Conservation (phyloP, 2,888 invertebrate species). For the Crematogaster levior region DNA sequence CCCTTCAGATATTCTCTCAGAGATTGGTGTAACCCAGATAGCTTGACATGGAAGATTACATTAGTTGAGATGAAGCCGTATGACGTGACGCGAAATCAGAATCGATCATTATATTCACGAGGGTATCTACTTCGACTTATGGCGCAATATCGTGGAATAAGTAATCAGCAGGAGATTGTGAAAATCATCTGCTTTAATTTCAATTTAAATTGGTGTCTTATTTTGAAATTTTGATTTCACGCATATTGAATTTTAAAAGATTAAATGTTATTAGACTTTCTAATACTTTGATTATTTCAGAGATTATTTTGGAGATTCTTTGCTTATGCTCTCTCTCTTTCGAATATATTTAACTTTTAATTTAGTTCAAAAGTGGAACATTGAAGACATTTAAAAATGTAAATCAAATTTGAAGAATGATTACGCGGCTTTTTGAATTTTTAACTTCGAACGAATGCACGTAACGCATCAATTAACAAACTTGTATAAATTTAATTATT, state of each 20-base stretch:
- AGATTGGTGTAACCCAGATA: conserved; percentile 29
- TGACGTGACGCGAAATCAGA: conserved; percentile 48
- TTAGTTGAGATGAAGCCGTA: conserved; percentile 40
- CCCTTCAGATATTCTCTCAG: conserved; percentile 38
- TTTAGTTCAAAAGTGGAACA: neutral
- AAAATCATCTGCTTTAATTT: conserved; percentile 22
- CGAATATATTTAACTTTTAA: conserved; percentile 13
- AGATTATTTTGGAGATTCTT: conserved; percentile 11
- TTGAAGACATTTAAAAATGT: conserved; percentile 34
- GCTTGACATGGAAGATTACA: conserved; percentile 26
- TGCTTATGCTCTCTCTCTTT: neutral
- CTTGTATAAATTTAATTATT: conserved; percentile 56
- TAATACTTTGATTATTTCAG: conserved; percentile 2
- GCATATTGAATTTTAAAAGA: conserved; percentile 24
- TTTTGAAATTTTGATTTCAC: conserved; percentile 37
- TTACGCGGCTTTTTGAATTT: conserved; percentile 39
- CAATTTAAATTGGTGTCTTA: conserved; percentile 24
- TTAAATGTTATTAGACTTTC: conserved; percentile 15
- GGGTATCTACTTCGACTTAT: conserved; percentile 18
- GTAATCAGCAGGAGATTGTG: conserved; percentile 6
- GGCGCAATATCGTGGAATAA: conserved; percentile 15
- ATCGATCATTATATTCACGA: conserved; percentile 45
- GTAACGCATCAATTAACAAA: conserved; percentile 50
- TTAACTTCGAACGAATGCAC: conserved; percentile 26
- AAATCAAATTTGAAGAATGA: conserved; percentile 39